These are phyloP conservation scores for Malacosoma neustria DNA, from an alignment of 2,888 invertebrate species.

Conservation along the genomic window DNA sequence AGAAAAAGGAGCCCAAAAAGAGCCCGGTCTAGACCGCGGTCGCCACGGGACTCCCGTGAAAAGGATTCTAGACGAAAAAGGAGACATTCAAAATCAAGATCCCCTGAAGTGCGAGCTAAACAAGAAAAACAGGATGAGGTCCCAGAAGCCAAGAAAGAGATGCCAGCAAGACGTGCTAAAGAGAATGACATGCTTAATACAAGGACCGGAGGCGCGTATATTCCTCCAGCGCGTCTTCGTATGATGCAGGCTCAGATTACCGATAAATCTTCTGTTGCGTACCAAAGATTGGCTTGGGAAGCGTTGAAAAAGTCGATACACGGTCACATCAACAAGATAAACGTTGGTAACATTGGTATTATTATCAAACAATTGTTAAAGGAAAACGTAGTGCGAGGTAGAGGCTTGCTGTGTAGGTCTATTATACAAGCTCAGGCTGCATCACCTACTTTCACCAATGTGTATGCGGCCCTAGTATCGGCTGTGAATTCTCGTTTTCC, in stretches of 20 bases:
- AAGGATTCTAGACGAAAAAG: conserved; percentile 43
- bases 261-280: conserved; percentile 95
- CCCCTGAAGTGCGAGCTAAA: conserved; percentile 29
- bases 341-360: conserved; percentile 93
- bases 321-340: conserved; percentile 98
- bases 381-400: conserved; percentile 96
- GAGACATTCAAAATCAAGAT: conserved; percentile 41
- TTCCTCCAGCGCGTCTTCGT: conserved; percentile 96
- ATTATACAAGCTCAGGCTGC: conserved; percentile 98
- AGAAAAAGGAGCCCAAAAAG: conserved; percentile 43
- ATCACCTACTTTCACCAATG: conserved; percentile 97
- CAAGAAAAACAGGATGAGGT: conserved; percentile 31
- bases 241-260: conserved; percentile 97
- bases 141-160: conserved; percentile 27
- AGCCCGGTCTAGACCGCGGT: conserved; percentile 39
- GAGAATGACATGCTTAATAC: conserved; percentile 83
- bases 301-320: conserved; percentile 98
- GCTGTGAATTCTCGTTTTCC: conserved; percentile 99
- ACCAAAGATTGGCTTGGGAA: conserved; percentile 98
- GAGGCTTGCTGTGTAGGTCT: conserved; percentile 93
- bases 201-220: conserved; percentile 95
- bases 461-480: conserved; percentile 96
- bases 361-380: conserved; percentile 93
- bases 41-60: conserved; percentile 27
- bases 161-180: conserved; percentile 43